phyloP scores from a whole-genome alignment of 2,113 vertebrate species.

The Myotis davidii region DNA sequence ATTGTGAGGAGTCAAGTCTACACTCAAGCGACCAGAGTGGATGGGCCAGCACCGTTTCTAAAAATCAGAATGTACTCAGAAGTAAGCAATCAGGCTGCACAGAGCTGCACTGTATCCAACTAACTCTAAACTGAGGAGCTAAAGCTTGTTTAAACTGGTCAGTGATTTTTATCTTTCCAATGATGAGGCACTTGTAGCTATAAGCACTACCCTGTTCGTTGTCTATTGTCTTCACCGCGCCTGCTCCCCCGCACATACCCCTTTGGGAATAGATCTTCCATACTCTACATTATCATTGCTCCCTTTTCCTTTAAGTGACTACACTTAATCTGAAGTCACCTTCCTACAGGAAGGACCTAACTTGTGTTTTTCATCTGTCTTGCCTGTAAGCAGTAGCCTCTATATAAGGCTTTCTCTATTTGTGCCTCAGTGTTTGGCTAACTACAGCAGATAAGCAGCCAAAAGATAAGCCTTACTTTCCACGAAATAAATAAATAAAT shows the following conservation, averaged over 20 bases:
- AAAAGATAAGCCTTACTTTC: not conserved
- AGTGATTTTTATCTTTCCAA: not conserved
- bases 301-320: not conserved
- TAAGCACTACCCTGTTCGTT: not conserved
- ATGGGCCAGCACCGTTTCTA: not conserved
- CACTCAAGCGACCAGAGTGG: not conserved
- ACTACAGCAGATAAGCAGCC: not conserved
- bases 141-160: not conserved
- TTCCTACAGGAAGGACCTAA: not conserved
- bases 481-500: not conserved
- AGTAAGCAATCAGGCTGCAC: not conserved
- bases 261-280: not conserved
- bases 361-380: not conserved
- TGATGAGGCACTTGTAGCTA: not conserved
- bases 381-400: not conserved
- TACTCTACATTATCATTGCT: not conserved
- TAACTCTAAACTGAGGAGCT: not conserved
- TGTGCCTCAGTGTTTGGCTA: not conserved
- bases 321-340: not conserved
- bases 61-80: not conserved
- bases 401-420: not conserved
- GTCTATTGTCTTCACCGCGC: not conserved
- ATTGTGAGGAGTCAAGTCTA: not conserved
- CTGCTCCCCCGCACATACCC: accelerated
- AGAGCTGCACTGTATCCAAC: not conserved